Base-by-base conservation (phyloP, 64 coral and sea anemone genomes). In the Trachythela sp. region DNA sequence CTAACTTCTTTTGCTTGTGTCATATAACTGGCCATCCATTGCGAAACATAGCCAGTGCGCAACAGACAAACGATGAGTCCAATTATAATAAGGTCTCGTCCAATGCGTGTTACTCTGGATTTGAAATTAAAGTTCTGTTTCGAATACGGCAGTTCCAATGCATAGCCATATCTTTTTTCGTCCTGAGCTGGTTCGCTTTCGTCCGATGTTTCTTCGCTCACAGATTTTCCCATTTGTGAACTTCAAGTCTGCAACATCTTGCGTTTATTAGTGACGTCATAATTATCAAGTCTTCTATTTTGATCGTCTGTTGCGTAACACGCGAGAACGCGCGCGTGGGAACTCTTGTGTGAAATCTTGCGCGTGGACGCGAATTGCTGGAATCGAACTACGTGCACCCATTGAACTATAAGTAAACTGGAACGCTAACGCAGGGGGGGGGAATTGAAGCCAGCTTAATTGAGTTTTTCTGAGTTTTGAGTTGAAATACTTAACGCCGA, bases 111-210 rank as follows among this genome's bases (percentile, higher is more conserved):
- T 39, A 35, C 33, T 18, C 37, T 39, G 8, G 20, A 39, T 39
- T 80, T 80, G 18, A 80, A 80, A 7, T 80, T 80, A 8, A 17
- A 35, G 37, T 80, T 80, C 33, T 80, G 75, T 38, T 80, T 80
- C 9, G 75, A 37, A 30, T 80, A 80, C 15, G 75, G 75, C 0
- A 80, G 34, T 13, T 80, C 75, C 14, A 80, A 35, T 22, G 37
- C 37, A 35, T 37, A 80, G 15, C 75, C 8, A 29, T 18, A 80
- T 26, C 13, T 64, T 64, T 5, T 64, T 64, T 64, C 56, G 5
- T 64, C 6, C 4, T 26, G 20, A 7, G 20, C 20, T 18, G 56
- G 56, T 5, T 45, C 42, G 15, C 30, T 68, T 68, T 68, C 59
- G 15, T 22, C 20, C 18, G 59, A 68, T 5, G 7, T 68, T 22